Conservation (phyloP, 2,797 vertebrate genomes). For the Sebastiscus tertius region DNA sequence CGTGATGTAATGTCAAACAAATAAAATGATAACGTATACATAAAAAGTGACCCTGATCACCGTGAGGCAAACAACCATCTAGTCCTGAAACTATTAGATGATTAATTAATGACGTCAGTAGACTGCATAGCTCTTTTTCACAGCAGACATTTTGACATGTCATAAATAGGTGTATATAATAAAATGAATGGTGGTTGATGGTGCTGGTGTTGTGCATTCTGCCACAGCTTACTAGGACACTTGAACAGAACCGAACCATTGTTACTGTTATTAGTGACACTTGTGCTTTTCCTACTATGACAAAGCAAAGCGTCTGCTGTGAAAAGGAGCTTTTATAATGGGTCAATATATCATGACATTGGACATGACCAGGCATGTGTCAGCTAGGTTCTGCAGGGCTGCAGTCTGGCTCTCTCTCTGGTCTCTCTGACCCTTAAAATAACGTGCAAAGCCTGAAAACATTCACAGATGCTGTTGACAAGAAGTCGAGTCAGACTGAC, state of each 20-base stretch:
- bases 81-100: not conserved
- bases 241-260: not conserved
- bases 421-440: conserved; percentile 61
- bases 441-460: conserved; percentile 71
- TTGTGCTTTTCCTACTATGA: not conserved
- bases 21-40: not conserved
- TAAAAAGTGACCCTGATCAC: not conserved
- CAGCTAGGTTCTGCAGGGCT: conserved; percentile 43
- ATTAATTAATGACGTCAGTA: too few relatives aligned
- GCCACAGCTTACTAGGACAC: not conserved
- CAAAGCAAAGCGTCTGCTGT: not conserved
- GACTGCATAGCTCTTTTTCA: not conserved
- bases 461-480: conserved; percentile 56
- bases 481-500: conserved; percentile 33
- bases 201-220: not conserved
- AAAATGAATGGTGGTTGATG: not conserved
- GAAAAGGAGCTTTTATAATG: not conserved
- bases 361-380: conserved; percentile 61
- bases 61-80: not conserved
- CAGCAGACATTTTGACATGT: not conserved
- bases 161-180: not conserved
- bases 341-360: conserved; percentile 1
- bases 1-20: conserved; percentile 5
- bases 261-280: not conserved
- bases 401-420: conserved; percentile 21